Percentiles rank a stretch among this genome's conserved stretches.
These are phyloP conservation scores for Gobio gobio DNA, from an alignment of 2,113 vertebrate genomes.

Conservation along the genomic window DNA sequence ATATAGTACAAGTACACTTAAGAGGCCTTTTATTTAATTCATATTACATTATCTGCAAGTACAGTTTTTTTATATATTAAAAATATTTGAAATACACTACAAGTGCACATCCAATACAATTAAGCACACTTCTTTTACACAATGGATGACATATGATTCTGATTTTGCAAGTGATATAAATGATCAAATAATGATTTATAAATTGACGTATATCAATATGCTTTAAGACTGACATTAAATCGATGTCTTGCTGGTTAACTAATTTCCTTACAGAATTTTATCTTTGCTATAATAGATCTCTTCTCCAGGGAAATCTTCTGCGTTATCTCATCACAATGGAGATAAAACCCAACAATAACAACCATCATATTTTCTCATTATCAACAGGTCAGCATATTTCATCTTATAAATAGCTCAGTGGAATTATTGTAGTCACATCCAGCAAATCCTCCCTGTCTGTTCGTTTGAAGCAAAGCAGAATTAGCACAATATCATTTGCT, in stretches of 20 bases:
- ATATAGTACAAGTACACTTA: neutral
- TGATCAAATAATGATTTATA: neutral
- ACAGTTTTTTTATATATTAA: no score
- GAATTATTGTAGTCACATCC: neutral
- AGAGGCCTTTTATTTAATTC: neutral
- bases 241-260: neutral
- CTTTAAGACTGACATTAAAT: neutral
- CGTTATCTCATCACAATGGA: neutral
- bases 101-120: neutral
- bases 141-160: neutral
- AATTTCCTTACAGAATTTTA: neutral
- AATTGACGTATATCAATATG: neutral
- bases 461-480: neutral
- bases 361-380: conserved; percentile 6
- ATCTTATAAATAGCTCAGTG: neutral
- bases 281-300: neutral
- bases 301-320: neutral
- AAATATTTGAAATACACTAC: no score
- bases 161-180: neutral
- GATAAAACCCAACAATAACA: neutral
- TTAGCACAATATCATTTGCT: neutral
- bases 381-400: neutral
- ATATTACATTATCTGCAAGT: neutral
- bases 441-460: neutral
- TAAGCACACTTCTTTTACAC: neutral